Evolutionary conservation across 2,888 invertebrate species (phyloP).

Genomic region (Dastarcus helophoroides): DNA sequence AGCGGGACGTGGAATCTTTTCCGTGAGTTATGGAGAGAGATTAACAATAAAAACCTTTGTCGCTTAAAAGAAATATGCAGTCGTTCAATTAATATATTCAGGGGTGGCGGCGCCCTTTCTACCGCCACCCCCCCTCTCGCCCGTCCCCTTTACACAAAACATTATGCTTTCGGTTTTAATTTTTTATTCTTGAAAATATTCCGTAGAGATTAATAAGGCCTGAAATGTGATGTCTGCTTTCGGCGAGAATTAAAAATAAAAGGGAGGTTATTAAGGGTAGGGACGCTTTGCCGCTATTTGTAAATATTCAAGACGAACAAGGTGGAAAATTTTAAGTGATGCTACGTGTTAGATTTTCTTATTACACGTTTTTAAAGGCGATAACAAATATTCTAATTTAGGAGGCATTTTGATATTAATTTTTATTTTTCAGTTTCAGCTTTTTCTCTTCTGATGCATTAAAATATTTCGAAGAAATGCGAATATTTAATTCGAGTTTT

Average conservation of each 20-base stretch:
- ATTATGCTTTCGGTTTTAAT: constrained; percentile 36
- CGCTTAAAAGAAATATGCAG: constrained; percentile 35
- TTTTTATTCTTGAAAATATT: constrained; percentile 35
- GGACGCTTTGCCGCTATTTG: no score
- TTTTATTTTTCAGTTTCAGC: no score
- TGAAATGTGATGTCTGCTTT: constrained; percentile 33
- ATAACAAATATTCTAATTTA: no score
- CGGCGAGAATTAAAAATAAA: constrained; percentile 34
- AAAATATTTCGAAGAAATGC: no score
- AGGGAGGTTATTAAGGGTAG: constrained; percentile 25
- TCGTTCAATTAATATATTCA: constrained; percentile 39
- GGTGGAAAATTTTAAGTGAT: no score
- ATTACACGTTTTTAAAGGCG: no score
- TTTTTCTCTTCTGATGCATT: no score
- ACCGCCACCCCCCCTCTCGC: constrained; percentile 19
- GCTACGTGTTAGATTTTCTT: no score
- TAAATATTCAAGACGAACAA: no score
- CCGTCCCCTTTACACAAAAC: constrained; percentile 28
- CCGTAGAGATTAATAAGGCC: constrained; percentile 36
- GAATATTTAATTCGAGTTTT: no score
- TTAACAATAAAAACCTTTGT: constrained; percentile 35
- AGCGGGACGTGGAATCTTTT: constrained; percentile 14
- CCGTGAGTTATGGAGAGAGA: constrained; percentile 27
- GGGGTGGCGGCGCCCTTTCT: constrained; percentile 22
- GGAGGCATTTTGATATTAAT: no score